These are phyloP conservation scores for Lithobates pipiens DNA, from an alignment of 2,797 vertebrate genomes.

Conservation along the genomic window DNA sequence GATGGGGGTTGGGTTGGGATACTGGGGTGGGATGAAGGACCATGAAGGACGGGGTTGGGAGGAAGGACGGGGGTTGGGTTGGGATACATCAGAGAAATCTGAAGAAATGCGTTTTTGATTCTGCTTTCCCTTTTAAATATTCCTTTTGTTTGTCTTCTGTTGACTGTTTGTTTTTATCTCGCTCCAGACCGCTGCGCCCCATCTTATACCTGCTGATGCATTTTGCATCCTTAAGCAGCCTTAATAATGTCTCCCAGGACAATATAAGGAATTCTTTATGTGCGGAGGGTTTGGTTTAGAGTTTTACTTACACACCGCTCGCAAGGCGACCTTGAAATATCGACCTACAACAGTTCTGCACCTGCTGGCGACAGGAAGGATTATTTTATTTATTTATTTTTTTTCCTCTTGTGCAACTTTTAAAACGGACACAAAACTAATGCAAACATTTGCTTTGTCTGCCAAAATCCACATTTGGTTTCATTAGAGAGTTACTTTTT, in stretches of 20 bases:
- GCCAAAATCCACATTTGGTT: not conserved
- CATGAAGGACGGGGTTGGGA: too few species aligned
- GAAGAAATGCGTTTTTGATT: too few species aligned
- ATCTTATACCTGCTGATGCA: not conserved
- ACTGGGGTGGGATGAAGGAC: too few species aligned
- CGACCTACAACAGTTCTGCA: constrained; percentile 19
- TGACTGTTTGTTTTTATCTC: not conserved
- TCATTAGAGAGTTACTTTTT: not conserved
- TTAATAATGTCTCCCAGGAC: not conserved
- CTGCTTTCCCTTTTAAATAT: too few species aligned
- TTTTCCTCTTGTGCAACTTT: not conserved
- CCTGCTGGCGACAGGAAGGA: constrained; percentile 1
- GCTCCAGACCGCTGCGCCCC: not conserved
- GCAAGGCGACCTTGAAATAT: not conserved
- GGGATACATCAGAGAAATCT: too few species aligned
- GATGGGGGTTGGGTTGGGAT: too few species aligned
- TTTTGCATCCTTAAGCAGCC: not conserved
- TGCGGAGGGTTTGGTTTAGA: not conserved
- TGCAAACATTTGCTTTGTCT: not conserved
- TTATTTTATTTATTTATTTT: not conserved
- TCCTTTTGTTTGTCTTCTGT: too few species aligned
- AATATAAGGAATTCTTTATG: not conserved
- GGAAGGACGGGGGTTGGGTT: too few species aligned
- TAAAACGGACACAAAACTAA: not conserved
- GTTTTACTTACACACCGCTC: not conserved